Evolutionary conservation across 2,888 invertebrate genomes (phyloP), one percentile per base, ranked within the genome.

Genomic region (Acleris literana): DNA sequence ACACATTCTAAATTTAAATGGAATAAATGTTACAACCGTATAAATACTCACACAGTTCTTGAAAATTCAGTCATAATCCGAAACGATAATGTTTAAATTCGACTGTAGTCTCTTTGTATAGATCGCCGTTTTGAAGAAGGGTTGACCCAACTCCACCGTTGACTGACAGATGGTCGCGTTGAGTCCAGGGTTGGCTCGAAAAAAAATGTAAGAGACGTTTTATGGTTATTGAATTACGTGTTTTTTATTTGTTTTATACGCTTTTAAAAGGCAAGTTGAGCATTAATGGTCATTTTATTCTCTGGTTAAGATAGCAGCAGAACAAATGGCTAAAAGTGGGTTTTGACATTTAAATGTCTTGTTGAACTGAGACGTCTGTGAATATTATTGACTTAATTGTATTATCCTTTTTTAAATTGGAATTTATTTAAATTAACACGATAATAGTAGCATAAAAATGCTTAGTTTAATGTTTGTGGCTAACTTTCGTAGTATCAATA

Each of bases 201-300:
- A 60, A 65, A 65, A 65, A 65, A 61, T 63, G 55, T 49, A 63
- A 33, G 54, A 59, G 64, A 43, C 44, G 55, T 56, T 65, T 65
- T 61, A 56, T 64, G 59, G 59, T 60, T 55, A 60, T 65, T 39
- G 29, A 61, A 65, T 65, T 64, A 59, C 64, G 17, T 56, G 61
- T 65, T 56, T 64, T n/a, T 61, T 65, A 25, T 65, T 56, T 65
- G 56, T 65, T 61, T 65, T 56, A 51, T 51, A 55, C 58, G 33
- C 22, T 52, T 51, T 56, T 63, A 66, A 61, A 59, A 67, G 64
- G 13, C 46, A 57, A 51, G 49, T 53, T 68, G 64, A 74, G 77
- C 74, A 73, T 74, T 75, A 72, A 72, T 74, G 68, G 55, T 63
- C 72, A 68, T 75, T 83, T 80, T 75, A 71, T 63, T 39, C 17